phyloP scores from a whole-genome alignment of 2,888 invertebrate genomes.

The Clusia tigrina region DNA sequence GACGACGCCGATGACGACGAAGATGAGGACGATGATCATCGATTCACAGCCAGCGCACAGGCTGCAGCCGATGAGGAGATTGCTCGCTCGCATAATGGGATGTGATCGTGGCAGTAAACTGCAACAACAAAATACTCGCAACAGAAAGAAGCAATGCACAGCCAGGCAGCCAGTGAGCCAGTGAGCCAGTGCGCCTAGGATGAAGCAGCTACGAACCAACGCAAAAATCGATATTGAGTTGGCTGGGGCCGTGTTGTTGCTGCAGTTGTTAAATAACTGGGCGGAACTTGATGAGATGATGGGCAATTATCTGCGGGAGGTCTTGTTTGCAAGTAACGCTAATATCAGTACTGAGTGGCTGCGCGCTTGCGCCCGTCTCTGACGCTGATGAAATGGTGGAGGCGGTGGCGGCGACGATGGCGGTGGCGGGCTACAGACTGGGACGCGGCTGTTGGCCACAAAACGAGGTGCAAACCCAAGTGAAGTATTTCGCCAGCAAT shows the following conservation, averaged over 20 bases:
- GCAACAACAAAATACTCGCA: background rate
- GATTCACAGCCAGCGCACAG: background rate
- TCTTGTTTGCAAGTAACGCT: slow-evolving; percentile 39
- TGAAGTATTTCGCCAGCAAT: slow-evolving; percentile 39
- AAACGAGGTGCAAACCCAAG: slow-evolving; percentile 36
- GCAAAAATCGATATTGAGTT: background rate
- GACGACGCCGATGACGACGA: background rate
- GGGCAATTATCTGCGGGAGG: slow-evolving; percentile 64
- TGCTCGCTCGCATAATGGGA: background rate
- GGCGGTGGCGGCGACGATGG: background rate
- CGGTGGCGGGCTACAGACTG: slow-evolving; percentile 17
- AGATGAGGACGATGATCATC: background rate
- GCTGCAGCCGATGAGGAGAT: background rate
- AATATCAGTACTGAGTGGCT: background rate
- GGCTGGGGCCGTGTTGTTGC: slow-evolving; percentile 4
- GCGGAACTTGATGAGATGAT: slow-evolving; percentile 63
- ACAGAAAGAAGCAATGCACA: background rate
- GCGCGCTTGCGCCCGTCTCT: background rate
- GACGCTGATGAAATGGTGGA: background rate
- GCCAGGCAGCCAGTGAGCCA: no score
- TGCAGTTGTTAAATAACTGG: slow-evolving; percentile 58
- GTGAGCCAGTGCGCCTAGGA: no score
- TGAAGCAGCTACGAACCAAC: background rate
- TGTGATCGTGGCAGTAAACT: background rate
- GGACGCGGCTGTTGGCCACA: slow-evolving; percentile 10